Percentiles rank a stretch among this genome's conserved stretches.
phyloP scores from a whole-genome alignment of 1,140 invertebrate species.

The Zaprionus capensis region DNA sequence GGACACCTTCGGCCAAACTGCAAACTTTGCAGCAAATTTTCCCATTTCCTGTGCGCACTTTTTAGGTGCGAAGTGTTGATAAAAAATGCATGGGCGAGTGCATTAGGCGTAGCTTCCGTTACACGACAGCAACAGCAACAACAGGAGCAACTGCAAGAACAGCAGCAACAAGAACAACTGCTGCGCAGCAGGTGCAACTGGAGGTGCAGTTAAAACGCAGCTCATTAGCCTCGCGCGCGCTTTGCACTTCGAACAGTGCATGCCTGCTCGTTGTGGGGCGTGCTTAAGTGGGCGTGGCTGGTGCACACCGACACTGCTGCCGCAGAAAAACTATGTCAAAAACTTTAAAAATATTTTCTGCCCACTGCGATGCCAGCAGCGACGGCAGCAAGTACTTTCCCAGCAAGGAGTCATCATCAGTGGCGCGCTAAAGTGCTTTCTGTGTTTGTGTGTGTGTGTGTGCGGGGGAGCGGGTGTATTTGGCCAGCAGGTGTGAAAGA shows the following conservation, averaged over 20 bases:
- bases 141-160: background rate
- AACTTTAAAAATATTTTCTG: slow-evolving; percentile 77
- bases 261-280: slow-evolving; percentile 43
- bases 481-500: slow-evolving; percentile 71
- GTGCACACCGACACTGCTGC: slow-evolving; percentile 4
- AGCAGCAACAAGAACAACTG: background rate
- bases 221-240: slow-evolving; percentile 60
- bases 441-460: slow-evolving; percentile 37
- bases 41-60: slow-evolving; percentile 19
- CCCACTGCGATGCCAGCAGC: background rate
- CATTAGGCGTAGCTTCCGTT: slow-evolving; percentile 34
- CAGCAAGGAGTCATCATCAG: slow-evolving; percentile 28
- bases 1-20: slow-evolving; percentile 12
- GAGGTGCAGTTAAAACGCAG: slow-evolving; percentile 46
- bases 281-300: slow-evolving; percentile 70
- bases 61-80: slow-evolving; percentile 29
- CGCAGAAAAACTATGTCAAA: slow-evolving; percentile 76
- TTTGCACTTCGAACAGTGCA: slow-evolving; percentile 52
- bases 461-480: slow-evolving; percentile 1
- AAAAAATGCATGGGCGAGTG: slow-evolving; percentile 46
- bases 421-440: slow-evolving; percentile 67
- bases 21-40: background rate
- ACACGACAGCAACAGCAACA: slow-evolving; percentile 14
- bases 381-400: slow-evolving; percentile 14
- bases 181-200: slow-evolving; percentile 23